Percentiles rank a stretch among this genome's conserved stretches.
These are phyloP conservation scores for Cromileptes altivelis DNA, from an alignment of 2,113 vertebrate species.

Conservation along the genomic window DNA sequence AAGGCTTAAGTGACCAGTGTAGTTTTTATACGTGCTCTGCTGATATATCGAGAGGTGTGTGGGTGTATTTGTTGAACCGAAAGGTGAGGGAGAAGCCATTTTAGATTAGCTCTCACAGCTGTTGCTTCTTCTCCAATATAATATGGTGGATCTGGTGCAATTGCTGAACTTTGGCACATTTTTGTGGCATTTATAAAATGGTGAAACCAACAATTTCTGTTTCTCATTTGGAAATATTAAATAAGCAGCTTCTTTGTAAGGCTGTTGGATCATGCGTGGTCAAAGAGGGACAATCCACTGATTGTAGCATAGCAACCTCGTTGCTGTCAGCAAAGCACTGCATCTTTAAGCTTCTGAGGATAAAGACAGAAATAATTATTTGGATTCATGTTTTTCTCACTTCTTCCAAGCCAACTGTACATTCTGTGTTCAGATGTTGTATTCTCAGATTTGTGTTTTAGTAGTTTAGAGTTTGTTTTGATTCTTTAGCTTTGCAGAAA, in stretches of 20 bases:
- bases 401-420: not conserved
- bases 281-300: constrained; percentile 3
- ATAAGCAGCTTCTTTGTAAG: not conserved
- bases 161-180: not conserved
- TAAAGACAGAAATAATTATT: not conserved
- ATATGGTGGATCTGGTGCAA: not conserved
- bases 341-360: not conserved
- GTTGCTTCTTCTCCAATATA: not conserved
- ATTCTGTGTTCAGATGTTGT: not conserved
- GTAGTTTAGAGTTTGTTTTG: constrained; percentile 13
- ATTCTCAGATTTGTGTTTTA: constrained; percentile 11
- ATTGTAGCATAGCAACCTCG: constrained; percentile 16
- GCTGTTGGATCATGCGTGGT: not conserved
- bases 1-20: not conserved
- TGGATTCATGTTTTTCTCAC: not conserved
- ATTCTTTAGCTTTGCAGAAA: not conserved
- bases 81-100: not conserved
- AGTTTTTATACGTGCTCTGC: not conserved
- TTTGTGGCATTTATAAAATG: not conserved
- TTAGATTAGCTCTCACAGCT: constrained; percentile 1
- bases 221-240: not conserved
- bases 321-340: not conserved
- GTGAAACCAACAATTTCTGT: constrained; percentile 4
- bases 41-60: not conserved
- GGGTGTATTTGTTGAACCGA: not conserved